Evolutionary conservation across 2,888 invertebrate genomes (phyloP).

Genomic region (Tetragonisca angustula): DNA sequence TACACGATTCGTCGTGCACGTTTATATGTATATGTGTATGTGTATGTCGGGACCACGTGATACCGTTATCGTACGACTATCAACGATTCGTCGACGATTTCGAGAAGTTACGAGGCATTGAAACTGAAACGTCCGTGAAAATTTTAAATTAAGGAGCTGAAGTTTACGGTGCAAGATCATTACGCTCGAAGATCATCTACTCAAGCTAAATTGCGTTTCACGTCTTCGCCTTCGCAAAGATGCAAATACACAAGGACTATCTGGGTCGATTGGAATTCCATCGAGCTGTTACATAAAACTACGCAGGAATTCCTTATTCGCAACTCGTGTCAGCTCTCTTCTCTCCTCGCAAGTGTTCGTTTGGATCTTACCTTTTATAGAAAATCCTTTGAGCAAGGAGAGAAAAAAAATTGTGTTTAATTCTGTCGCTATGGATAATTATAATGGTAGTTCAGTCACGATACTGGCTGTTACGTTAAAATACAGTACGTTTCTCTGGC

Average conservation of each 20-base stretch:
- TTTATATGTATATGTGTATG: slow-evolving; percentile 4
- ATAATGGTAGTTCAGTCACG: too few relatives aligned
- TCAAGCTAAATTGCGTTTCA: background rate
- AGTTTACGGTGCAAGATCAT: background rate
- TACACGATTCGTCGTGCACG: slow-evolving; percentile 22
- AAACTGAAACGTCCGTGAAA: background rate
- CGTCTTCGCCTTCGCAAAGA: background rate
- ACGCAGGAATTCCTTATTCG: slow-evolving; percentile 19
- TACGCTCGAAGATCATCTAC: background rate
- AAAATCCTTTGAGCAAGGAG: background rate
- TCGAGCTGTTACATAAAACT: slow-evolving; percentile 22
- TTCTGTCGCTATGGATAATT: too few relatives aligned
- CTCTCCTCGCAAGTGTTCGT: background rate
- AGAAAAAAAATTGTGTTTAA: too few relatives aligned
- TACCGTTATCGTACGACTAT: slow-evolving; percentile 38
- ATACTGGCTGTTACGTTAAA: too few relatives aligned
- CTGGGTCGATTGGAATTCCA: slow-evolving; percentile 7
- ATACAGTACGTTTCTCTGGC: too few relatives aligned
- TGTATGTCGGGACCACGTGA: slow-evolving; percentile 3
- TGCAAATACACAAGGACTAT: background rate
- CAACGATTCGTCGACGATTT: background rate
- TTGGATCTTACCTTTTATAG: background rate
- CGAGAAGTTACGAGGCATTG: background rate
- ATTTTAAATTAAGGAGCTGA: background rate
- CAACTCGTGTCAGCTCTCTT: background rate